These are phyloP conservation scores for Chelonia mydas DNA, from an alignment of 2,797 vertebrate species.

Conservation along the genomic window DNA sequence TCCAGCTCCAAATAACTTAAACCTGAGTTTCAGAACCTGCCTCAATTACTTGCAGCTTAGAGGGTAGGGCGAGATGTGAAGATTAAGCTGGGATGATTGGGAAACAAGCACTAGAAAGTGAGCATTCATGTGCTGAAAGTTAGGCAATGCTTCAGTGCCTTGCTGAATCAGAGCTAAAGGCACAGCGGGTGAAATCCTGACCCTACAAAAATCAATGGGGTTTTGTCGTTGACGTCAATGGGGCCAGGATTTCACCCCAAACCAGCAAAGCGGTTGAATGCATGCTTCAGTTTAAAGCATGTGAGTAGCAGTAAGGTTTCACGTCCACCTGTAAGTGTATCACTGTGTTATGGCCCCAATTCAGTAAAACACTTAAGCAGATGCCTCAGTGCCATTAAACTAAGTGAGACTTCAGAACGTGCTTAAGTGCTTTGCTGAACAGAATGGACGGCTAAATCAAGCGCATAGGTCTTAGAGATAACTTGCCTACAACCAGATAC, in stretches of 20 bases:
- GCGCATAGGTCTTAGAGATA: accelerated
- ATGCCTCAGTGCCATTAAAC: not conserved
- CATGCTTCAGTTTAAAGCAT: not conserved
- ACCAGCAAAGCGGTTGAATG: not conserved
- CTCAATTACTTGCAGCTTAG: not conserved
- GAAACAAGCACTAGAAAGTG: not conserved
- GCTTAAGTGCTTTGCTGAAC: not conserved
- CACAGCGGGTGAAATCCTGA: not conserved
- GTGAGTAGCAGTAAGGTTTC: not conserved
- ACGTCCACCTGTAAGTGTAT: not conserved
- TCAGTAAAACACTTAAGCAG: not conserved
- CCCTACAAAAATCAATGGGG: not conserved
- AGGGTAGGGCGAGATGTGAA: not conserved
- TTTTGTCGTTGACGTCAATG: not conserved
- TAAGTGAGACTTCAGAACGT: not conserved
- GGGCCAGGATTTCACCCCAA: not conserved
- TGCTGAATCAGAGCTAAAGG: not conserved
- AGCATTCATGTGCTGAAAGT: not conserved
- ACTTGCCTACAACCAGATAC: not conserved
- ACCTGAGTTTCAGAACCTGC: not conserved
- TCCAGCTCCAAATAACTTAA: not conserved
- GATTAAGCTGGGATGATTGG: not conserved
- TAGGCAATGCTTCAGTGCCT: not conserved
- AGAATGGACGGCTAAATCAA: accelerated
- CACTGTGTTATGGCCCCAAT: not conserved